Evolutionary conservation across 2,797 vertebrate genomes (phyloP), one percentile per base, ranked within the genome.

Genomic region (Melanotaenia pygmaea): DNA sequence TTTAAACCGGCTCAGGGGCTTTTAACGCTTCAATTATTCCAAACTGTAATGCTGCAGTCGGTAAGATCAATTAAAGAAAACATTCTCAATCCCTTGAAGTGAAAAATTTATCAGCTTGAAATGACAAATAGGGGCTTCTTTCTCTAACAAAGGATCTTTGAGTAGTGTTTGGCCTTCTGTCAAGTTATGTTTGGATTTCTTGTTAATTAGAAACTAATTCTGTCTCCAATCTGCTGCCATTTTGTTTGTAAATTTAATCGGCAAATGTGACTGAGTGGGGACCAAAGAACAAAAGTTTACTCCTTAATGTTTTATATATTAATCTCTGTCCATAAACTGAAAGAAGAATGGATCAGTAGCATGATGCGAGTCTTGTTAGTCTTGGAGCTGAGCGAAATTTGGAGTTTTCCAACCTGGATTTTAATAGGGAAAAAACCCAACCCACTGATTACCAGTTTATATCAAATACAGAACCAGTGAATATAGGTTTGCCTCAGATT

Each of bases 1-100:
- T 83, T 84, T 82, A 85, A 80, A 74, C 67, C 54, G 60, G 60
- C 80, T 78, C 84, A 69, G 72, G 78, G 76, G 54, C 62, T 80
- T 76, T 72, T 30, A 74, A 81, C 64, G n/a, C 22, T 68, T 76
- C 9, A 47, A 47, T 47, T 7, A 2, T 45, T 45, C 43, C 18
- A n/a, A 10, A n/a, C 20, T 45, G 43, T 8, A 45, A 20, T 8
- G 20, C n/a, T 76, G 69, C 64, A 50, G 59, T 71, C 40, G 16
- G 5, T 26, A 30, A 16, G 53, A 56, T 56, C 53, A 56, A 47
- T 30, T 56, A 14, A 14, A 16, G 2, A 28, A 56, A 26, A 56
- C 12, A 56, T 14, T 16, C 24, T 22, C 13, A 56, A 24, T 14
- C 24, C 51, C 5, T 53, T 26, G 11, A 53, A 24, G 12, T 14